Percentiles rank a stretch among this genome's conserved stretches.
Evolutionary conservation across 2,113 vertebrate species (phyloP).

Genomic region (Muscicapa adusta): DNA sequence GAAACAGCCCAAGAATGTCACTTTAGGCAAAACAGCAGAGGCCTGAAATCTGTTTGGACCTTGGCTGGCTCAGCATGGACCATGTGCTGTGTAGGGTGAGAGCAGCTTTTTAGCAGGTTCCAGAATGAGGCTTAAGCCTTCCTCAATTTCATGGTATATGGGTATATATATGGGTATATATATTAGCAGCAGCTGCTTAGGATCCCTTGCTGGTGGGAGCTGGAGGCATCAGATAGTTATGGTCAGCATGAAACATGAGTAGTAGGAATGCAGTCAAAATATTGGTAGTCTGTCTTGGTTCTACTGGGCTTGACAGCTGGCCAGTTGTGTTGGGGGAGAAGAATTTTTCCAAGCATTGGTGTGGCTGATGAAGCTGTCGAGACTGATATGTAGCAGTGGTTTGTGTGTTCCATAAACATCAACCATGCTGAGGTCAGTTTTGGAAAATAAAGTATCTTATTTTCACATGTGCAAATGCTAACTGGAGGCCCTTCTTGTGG

Average conservation of each 20-base stretch:
- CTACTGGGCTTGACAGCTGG: not conserved
- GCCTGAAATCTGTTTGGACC: not conserved
- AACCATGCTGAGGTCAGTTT: not conserved
- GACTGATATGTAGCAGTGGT: not conserved
- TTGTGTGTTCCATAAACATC: not conserved
- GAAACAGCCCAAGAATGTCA: not conserved
- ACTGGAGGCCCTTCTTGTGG: not conserved
- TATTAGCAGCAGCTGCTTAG: not conserved
- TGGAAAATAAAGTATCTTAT: not conserved
- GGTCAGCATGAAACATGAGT: not conserved
- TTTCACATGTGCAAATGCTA: not conserved
- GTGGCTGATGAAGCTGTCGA: not conserved
- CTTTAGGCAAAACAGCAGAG: not conserved
- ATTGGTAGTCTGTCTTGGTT: not conserved
- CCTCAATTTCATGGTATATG: not conserved
- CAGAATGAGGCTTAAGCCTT: not conserved
- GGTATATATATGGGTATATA: no score
- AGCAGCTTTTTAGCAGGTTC: not conserved
- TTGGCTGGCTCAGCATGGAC: not conserved
- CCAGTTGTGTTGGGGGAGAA: not conserved
- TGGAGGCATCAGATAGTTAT: not conserved
- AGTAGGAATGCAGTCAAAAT: not conserved
- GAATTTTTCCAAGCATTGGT: not conserved
- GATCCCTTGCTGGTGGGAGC: not conserved
- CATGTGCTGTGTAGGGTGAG: not conserved